Conservation (phyloP, 2,113 vertebrate species). For the Hemibates koningsi region DNA sequence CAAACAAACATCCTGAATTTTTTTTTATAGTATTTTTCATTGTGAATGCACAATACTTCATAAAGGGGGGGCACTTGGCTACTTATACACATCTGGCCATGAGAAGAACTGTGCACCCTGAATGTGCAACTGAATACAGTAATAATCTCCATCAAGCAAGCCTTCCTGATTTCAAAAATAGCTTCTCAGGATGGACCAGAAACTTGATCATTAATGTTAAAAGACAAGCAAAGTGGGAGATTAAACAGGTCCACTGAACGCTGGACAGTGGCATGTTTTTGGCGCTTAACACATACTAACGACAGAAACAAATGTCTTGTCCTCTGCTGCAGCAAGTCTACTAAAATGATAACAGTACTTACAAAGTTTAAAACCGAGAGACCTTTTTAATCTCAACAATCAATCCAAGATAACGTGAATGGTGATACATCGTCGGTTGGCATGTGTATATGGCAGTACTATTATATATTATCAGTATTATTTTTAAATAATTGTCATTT, state of each 20-base stretch:
- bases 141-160: not conserved
- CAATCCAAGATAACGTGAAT: not conserved
- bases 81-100: not conserved
- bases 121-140: not conserved
- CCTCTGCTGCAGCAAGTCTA: not conserved
- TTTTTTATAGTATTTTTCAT: not conserved
- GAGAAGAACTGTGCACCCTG: not conserved
- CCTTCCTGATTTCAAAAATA: not conserved
- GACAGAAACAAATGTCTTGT: not conserved
- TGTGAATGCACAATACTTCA: not conserved
- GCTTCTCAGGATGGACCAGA: not conserved
- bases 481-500: not conserved
- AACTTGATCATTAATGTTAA: not conserved
- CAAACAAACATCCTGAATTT: not conserved
- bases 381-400: not conserved
- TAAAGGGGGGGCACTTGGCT: rapidly evolving
- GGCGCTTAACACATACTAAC: not conserved
- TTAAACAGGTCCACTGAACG: not conserved
- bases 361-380: rapidly evolving
- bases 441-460: not conserved
- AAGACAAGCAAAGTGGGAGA: not conserved
- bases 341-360: not conserved
- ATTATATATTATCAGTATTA: not conserved
- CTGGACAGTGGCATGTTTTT: not conserved
- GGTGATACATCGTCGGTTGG: rapidly evolving